These are phyloP conservation scores for Episyrphus balteatus DNA, from an alignment of 1,140 invertebrate genomes.

Conservation along the genomic window DNA sequence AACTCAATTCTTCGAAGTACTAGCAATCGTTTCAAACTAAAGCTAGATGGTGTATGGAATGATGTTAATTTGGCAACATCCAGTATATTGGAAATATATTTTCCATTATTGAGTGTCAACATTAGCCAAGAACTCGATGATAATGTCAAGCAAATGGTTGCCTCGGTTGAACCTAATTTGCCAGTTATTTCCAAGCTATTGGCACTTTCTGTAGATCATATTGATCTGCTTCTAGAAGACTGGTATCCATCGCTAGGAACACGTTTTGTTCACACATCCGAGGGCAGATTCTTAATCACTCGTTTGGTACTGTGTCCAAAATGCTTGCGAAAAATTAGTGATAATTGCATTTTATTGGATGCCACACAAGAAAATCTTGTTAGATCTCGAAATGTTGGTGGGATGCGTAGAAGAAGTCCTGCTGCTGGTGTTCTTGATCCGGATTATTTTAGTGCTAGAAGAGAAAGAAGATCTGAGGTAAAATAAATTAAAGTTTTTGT, in stretches of 20 bases:
- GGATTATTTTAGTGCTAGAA: constrained; percentile 5
- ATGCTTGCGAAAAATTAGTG: constrained; percentile 48
- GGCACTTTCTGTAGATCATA: constrained; percentile 88
- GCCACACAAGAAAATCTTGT: neutral
- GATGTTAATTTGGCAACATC: constrained; percentile 69
- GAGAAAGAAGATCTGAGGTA: constrained; percentile 24
- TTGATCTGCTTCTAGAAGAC: constrained; percentile 93
- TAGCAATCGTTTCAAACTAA: constrained; percentile 53
- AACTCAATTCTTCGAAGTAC: constrained; percentile 40
- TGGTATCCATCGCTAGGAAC: constrained; percentile 96
- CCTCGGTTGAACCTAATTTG: constrained; percentile 53
- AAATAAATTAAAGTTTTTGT: neutral
- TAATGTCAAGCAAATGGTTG: constrained; percentile 16
- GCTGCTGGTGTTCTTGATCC: no score
- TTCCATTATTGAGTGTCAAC: constrained; percentile 46
- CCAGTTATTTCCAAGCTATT: constrained; percentile 74
- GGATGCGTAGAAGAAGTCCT: constrained; percentile 16
- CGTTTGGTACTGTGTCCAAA: constrained; percentile 86
- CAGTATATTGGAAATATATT: constrained; percentile 80
- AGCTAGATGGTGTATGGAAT: constrained; percentile 72
- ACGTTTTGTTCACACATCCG: constrained; percentile 93
- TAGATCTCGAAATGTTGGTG: neutral
- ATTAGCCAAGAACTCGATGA: constrained; percentile 18
- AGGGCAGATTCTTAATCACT: constrained; percentile 89
- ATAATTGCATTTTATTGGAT: constrained; percentile 12